These are phyloP conservation scores for Crossocerus cetratus DNA, from an alignment of 2,888 invertebrate species.

Conservation along the genomic window DNA sequence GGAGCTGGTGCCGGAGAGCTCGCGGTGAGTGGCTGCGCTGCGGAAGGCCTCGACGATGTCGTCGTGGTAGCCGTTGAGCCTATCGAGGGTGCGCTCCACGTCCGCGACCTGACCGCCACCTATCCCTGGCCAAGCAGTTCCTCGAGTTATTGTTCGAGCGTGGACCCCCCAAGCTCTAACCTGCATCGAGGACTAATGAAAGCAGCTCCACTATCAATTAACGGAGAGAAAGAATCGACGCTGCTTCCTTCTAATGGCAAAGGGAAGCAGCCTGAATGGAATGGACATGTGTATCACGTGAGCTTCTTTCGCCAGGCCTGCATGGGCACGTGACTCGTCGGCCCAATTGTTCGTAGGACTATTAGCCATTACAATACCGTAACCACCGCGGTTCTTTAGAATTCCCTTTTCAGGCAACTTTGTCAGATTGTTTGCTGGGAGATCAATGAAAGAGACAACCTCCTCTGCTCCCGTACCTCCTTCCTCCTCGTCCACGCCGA, in stretches of 20 bases:
- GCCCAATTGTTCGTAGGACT: constrained; percentile 84
- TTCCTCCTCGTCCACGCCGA: constrained; percentile 80
- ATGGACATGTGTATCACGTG: background rate
- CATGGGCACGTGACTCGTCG: constrained; percentile 85
- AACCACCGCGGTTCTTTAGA: constrained; percentile 90
- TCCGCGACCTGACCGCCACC: constrained; percentile 83
- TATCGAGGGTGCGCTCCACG: constrained; percentile 92
- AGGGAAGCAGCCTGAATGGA: too few species aligned
- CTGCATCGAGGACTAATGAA: constrained; percentile 28
- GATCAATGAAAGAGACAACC: constrained; percentile 88
- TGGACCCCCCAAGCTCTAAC: background rate
- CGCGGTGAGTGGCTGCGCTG: constrained; percentile 87
- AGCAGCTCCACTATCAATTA: constrained; percentile 14
- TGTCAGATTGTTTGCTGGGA: constrained; percentile 85
- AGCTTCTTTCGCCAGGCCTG: constrained; percentile 76
- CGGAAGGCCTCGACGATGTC: constrained; percentile 93
- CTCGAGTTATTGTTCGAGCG: constrained; percentile 17
- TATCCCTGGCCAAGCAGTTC: constrained; percentile 62
- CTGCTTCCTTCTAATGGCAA: too few species aligned
- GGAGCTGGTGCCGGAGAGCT: constrained; percentile 81
- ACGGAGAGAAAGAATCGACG: background rate
- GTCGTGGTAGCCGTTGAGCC: constrained; percentile 94
- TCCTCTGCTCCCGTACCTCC: constrained; percentile 85
- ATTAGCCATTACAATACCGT: constrained; percentile 84
- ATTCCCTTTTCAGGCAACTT: constrained; percentile 94